Percentiles rank a stretch among this genome's conserved stretches.
Evolutionary conservation across 2,888 invertebrate species (phyloP).

Genomic region (Heteropelma amictum): DNA sequence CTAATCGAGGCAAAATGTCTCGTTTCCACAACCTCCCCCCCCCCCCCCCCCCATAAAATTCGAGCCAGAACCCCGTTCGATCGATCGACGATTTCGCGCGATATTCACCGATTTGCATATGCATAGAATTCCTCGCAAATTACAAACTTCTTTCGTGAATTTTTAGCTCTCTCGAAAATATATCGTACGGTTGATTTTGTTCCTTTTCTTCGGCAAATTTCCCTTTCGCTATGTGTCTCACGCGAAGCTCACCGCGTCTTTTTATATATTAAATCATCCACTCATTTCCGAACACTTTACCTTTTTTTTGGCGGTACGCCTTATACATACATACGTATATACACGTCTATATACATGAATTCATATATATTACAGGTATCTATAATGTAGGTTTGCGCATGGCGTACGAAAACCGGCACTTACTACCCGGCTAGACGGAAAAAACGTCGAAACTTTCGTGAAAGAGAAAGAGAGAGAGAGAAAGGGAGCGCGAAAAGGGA

Average conservation of each 20-base stretch:
- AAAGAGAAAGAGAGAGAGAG: slow-evolving; percentile 60
- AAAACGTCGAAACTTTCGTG: slow-evolving; percentile 73
- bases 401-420: slow-evolving; percentile 69
- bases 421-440: slow-evolving; percentile 77
- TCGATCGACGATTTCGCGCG: slow-evolving; percentile 18
- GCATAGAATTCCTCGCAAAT: too few species aligned
- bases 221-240: too few species aligned
- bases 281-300: too few species aligned
- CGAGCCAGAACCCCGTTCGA: too few species aligned
- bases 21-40: not conserved
- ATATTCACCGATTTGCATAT: slow-evolving; percentile 69
- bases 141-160: too few species aligned
- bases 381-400: slow-evolving; percentile 7
- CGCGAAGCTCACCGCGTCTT: too few species aligned
- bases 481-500: slow-evolving; percentile 46
- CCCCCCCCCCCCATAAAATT: too few species aligned
- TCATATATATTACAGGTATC: not conserved
- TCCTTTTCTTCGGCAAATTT: too few species aligned
- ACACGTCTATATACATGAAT: not conserved
- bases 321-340: not conserved
- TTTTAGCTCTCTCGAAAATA: too few species aligned
- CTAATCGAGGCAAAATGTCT: slow-evolving; percentile 39
- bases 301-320: too few species aligned
- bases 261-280: too few species aligned
- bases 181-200: too few species aligned